A percentile compares a stretch with the other conserved stretches of the same genome.
These are phyloP conservation scores for Holcopasites calliopsidis DNA, from an alignment of 1,140 invertebrate genomes.

Conservation along the genomic window DNA sequence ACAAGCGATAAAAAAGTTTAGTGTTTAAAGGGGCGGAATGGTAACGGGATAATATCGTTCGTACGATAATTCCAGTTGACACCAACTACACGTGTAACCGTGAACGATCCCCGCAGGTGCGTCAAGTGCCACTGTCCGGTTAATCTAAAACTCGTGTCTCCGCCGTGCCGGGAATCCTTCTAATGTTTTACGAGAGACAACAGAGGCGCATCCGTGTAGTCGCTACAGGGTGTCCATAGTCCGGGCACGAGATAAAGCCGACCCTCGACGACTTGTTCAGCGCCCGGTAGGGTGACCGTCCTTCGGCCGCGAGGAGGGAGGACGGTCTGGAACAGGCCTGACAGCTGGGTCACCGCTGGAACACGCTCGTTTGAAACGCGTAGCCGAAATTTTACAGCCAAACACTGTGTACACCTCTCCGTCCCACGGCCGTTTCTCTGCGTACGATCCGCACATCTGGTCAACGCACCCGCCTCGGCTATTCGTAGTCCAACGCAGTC, in stretches of 20 bases:
- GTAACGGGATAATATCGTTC: too few species aligned
- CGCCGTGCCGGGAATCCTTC: conserved; percentile 15
- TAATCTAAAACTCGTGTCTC: conserved; percentile 48
- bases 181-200: conserved; percentile 18
- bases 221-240: conserved; percentile 21
- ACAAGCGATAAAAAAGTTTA: too few species aligned
- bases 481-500: conserved; percentile 58
- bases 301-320: not conserved
- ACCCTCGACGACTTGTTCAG: conserved; percentile 33
- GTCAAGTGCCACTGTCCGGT: conserved; percentile 16
- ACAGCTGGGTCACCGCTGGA: conserved; percentile 42
- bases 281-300: conserved; percentile 23
- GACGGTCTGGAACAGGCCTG: conserved; percentile 5
- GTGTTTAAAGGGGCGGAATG: too few species aligned
- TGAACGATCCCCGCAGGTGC: conserved; percentile 15
- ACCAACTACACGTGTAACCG: conserved; percentile 11
- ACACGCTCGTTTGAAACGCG: conserved; percentile 19
- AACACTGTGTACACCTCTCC: conserved; percentile 47
- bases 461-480: conserved; percentile 67
- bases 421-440: conserved; percentile 34
- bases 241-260: conserved; percentile 34
- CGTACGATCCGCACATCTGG: conserved; percentile 65
- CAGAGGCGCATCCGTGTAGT: not conserved
- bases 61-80: not conserved
- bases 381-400: conserved; percentile 42